phyloP scores from a whole-genome alignment of 2,888 invertebrate genomes.

The Philonicus albiceps region DNA sequence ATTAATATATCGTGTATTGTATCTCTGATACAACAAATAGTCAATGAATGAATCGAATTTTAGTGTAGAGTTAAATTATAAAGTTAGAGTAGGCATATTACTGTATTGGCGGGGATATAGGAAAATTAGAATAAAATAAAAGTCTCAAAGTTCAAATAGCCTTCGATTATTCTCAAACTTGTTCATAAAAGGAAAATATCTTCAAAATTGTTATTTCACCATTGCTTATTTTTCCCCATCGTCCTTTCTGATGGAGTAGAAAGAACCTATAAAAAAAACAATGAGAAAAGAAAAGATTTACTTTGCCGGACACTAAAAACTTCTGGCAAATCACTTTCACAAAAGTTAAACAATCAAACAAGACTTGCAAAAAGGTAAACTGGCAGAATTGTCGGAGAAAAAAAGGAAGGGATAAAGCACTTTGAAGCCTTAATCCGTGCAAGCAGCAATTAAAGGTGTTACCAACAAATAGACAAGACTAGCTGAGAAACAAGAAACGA shows the following conservation, averaged over 20 bases:
- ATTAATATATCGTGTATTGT: no score
- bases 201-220: neutral
- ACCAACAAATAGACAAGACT: constrained; percentile 10
- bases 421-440: constrained; percentile 21
- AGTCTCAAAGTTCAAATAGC: neutral
- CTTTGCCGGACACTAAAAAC: constrained; percentile 5
- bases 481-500: neutral
- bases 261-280: neutral
- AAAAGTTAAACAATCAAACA: constrained; percentile 44
- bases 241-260: neutral
- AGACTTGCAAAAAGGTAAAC: neutral
- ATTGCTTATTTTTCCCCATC: neutral
- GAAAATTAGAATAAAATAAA: no score
- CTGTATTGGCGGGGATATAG: no score
- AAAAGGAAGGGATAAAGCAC: neutral
- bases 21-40: no score
- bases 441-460: constrained; percentile 30
- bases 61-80: no score
- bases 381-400: neutral
- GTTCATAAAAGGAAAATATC: neutral
- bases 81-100: no score
- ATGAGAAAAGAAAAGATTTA: neutral
- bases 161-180: neutral
- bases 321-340: constrained; percentile 32
- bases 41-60: no score